These are phyloP conservation scores for Andrena marginata DNA, from an alignment of 2,888 invertebrate genomes.

Conservation along the genomic window DNA sequence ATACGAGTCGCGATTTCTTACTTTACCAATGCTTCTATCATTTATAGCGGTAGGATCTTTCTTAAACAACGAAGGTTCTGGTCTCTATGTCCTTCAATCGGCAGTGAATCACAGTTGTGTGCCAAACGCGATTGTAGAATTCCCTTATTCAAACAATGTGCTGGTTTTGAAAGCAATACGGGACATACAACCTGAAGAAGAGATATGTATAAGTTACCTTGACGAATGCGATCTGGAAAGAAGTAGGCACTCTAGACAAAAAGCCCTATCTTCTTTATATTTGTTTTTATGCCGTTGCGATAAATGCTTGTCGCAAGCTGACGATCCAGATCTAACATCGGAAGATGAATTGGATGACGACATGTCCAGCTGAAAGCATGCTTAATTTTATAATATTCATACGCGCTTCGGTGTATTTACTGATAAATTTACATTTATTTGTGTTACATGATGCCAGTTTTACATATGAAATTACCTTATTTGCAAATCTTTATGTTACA, in stretches of 20 bases:
- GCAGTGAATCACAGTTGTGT: conserved; percentile 96
- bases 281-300: conserved; percentile 93
- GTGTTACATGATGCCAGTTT: conserved; percentile 4
- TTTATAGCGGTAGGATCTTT: conserved; percentile 90
- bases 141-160: conserved; percentile 93
- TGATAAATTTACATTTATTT: not conserved
- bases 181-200: conserved; percentile 92
- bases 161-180: conserved; percentile 90
- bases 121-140: conserved; percentile 95
- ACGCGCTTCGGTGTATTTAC: not conserved
- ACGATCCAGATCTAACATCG: conserved; percentile 92
- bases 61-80: conserved; percentile 96
- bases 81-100: conserved; percentile 94
- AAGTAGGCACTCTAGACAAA: conserved; percentile 95
- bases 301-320: conserved; percentile 90
- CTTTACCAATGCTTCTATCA: conserved; percentile 16
- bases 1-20: not conserved
- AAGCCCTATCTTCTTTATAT: conserved; percentile 92
- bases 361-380: conserved; percentile 68
- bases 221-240: conserved; percentile 93
- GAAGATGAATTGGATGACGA: conserved; percentile 91
- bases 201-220: conserved; percentile 96
- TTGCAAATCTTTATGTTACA: conserved; percentile 7
- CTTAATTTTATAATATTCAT: conserved; percentile 22
- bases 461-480: conserved; percentile 24